Evolutionary conservation across 2,113 vertebrate species (phyloP), one percentile per base, ranked within the genome.

Genomic region (Tenebrosternarchus preto): DNA sequence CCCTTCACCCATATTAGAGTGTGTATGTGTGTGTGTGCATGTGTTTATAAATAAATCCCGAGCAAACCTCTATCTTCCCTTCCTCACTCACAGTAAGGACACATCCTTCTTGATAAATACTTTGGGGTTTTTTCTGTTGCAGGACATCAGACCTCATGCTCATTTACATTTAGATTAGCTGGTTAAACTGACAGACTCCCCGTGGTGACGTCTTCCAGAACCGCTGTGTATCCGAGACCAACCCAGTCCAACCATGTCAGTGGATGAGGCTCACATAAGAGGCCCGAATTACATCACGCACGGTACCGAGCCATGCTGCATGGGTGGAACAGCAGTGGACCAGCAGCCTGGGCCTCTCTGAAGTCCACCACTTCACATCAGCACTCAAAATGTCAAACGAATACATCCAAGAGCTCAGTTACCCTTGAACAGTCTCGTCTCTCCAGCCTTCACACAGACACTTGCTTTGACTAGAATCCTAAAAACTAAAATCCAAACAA

Each of bases 81-180:
- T 50, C 57, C 33, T 39, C 36, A 6, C 68, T 76, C n/a, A 24
- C 29, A 77, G 39, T 63, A 73, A 59, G 69, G 39, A 73, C 39
- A 81, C 60, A 71, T 82, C 68, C 53, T 61, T 78, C 70, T 78
- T 77, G 0, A 60, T 82, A 82, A 82, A 84, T 39, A 78, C 36
- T 1, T 50, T 15, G 43, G 12, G 15, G 2, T 59, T 61, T 59
- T 80, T 63, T 73, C 68, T 36, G 8, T 36, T 31, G 70, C 72
- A 55, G 77, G 60, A 67, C 59, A 43, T 80, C 83, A 77, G 16
- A 70, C 73, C 55, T 66, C 36, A 71, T 5, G 39, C 83, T 84
- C 74, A 86, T 86, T 84, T 86, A 78, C 83, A 86, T 86, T 86
- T 86, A 86, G 85, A 86, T 80, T 76, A 84, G 77, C 80, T 80